phyloP scores from a whole-genome alignment of 2,888 invertebrate genomes.

The Phania funesta region DNA sequence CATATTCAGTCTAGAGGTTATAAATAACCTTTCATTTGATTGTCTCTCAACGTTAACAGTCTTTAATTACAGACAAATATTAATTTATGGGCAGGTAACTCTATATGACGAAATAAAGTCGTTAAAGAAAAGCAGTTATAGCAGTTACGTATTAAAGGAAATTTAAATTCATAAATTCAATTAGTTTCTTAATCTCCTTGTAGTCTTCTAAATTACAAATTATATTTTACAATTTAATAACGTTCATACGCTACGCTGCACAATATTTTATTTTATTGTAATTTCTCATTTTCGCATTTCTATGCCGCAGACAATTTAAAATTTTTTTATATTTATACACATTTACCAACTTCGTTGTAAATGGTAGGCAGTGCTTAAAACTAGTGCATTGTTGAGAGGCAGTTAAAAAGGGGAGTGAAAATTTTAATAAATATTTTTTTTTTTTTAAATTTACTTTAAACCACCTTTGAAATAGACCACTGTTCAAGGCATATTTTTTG shows the following conservation, averaged over 20 bases:
- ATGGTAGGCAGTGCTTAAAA: background rate
- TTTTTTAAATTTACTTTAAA: no score
- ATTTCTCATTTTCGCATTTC: conserved; percentile 2
- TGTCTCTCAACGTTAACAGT: no score
- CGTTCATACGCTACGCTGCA: conserved; percentile 43
- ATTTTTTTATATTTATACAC: background rate
- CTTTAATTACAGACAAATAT: no score
- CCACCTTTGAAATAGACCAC: no score
- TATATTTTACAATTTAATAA: conserved; percentile 44
- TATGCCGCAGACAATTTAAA: conserved; percentile 5
- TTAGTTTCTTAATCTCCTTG: conserved; percentile 29
- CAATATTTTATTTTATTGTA: conserved; percentile 31
- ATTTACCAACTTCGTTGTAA: background rate
- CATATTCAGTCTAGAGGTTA: no score
- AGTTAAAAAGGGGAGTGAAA: no score
- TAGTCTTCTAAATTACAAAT: conserved; percentile 42
- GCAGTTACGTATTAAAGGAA: background rate
- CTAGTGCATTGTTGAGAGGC: background rate
- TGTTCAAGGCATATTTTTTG: no score
- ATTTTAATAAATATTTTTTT: no score
- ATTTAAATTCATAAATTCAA: conserved; percentile 41
- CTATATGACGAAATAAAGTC: no score
- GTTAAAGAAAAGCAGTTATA: background rate
- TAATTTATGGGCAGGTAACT: no score
- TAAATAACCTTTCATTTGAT: no score